phyloP scores from a whole-genome alignment of 2,888 invertebrate species.

The Tolmerus cingulatus region DNA sequence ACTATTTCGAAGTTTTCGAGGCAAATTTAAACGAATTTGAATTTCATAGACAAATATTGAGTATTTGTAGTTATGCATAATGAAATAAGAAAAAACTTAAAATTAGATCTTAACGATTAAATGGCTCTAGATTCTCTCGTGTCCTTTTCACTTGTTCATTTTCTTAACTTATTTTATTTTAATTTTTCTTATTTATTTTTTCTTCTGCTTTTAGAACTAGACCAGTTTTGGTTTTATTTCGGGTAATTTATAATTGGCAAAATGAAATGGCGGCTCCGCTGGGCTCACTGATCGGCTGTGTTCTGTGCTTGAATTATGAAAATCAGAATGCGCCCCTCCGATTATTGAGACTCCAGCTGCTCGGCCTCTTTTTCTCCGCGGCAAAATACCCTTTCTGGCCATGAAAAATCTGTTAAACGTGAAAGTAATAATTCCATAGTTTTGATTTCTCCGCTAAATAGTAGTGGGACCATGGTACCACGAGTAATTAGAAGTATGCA shows the following conservation, averaged over 20 bases:
- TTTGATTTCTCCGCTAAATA: no score
- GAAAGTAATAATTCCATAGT: neutral
- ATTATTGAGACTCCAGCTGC: constrained; percentile 63
- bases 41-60: neutral
- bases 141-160: neutral
- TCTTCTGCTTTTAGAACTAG: neutral
- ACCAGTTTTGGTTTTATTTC: constrained; percentile 58
- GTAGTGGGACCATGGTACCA: neutral
- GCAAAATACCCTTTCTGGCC: constrained; percentile 85
- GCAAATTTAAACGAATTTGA: no score
- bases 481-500: no score
- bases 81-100: neutral
- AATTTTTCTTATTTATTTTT: neutral
- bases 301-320: constrained; percentile 53
- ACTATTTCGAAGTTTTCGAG: no score
- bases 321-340: neutral
- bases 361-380: constrained; percentile 79
- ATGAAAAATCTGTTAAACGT: constrained; percentile 74
- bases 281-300: constrained; percentile 68
- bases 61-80: neutral
- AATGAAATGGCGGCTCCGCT: constrained; percentile 76
- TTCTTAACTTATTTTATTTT: neutral
- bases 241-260: constrained; percentile 79
- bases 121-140: neutral
- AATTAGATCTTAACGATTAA: neutral